Evolutionary conservation across 1,140 invertebrate genomes (phyloP).

Genomic region (Cyphomyrmex costatus): DNA sequence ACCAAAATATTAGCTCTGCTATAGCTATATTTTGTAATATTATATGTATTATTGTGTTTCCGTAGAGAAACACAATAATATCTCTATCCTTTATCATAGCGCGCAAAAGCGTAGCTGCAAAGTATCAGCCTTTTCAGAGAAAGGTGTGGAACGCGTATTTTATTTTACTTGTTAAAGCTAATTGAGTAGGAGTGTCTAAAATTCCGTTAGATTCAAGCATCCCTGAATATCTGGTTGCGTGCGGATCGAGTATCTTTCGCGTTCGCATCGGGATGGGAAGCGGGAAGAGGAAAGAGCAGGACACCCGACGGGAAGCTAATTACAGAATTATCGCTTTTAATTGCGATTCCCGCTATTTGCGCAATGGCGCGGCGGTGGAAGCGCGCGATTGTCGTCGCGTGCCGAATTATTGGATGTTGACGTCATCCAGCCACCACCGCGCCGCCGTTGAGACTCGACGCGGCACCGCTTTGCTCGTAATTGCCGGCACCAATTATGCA

Average conservation of each 20-base stretch:
- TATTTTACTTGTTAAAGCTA: constrained; percentile 5
- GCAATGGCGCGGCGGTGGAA: constrained; percentile 67
- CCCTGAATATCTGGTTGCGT: constrained; percentile 7
- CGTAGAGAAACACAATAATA: not conserved
- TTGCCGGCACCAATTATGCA: constrained; percentile 80
- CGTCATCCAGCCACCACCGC: constrained; percentile 74
- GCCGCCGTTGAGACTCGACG: constrained; percentile 39
- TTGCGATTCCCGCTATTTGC: constrained; percentile 79
- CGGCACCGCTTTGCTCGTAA: constrained; percentile 74
- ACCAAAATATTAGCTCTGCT: not conserved
- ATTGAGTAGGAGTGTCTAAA: not conserved
- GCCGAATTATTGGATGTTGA: constrained; percentile 83
- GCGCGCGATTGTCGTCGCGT: constrained; percentile 81
- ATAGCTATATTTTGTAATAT: not conserved
- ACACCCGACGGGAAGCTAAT: constrained; percentile 66
- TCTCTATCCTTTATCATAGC: not conserved
- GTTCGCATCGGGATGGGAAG: constrained; percentile 2
- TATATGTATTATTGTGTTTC: not conserved
- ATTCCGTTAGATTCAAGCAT: constrained; percentile 27
- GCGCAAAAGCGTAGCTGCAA: not conserved
- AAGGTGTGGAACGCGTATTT: not conserved
- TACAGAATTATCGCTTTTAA: constrained; percentile 82
- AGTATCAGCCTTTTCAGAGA: not conserved
- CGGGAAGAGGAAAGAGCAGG: not conserved
- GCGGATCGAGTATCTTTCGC: constrained; percentile 8